Conservation (phyloP, 2,888 invertebrate genomes). For the Chymomyza procnemis region DNA sequence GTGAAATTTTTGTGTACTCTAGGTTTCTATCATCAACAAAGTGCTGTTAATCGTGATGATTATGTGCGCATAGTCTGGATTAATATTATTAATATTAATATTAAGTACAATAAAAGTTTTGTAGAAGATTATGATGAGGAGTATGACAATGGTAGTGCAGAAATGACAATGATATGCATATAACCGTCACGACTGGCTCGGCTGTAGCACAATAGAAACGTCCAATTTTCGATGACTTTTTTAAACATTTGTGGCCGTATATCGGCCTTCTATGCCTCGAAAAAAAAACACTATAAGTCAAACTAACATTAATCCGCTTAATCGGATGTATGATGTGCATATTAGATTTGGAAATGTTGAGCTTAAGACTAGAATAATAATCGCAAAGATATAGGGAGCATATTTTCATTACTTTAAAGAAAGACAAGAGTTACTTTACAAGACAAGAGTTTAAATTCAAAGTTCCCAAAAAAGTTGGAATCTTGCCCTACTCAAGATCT, state of each 20-base stretch:
- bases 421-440: no score
- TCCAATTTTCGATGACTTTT: slow-evolving; percentile 50
- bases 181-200: no score
- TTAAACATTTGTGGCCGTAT: no score
- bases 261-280: no score
- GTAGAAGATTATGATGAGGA: slow-evolving; percentile 83
- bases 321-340: slow-evolving; percentile 72
- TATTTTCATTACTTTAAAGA: no score
- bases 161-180: slow-evolving; percentile 87
- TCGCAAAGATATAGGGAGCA: no score
- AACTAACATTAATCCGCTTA: slow-evolving; percentile 69
- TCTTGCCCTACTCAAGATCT: no score
- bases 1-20: slow-evolving; percentile 87
- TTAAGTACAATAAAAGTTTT: slow-evolving; percentile 81
- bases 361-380: no score
- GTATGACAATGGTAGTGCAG: slow-evolving; percentile 87
- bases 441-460: no score
- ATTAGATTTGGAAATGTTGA: no score
- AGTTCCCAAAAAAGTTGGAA: no score
- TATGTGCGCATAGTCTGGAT: slow-evolving; percentile 81
- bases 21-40: slow-evolving; percentile 90
- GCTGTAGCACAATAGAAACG: slow-evolving; percentile 78
- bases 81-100: slow-evolving; percentile 82
- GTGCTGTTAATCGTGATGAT: slow-evolving; percentile 85
- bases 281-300: no score